phyloP scores from a whole-genome alignment of 2,888 invertebrate species.

The Argyresthia goedartella region DNA sequence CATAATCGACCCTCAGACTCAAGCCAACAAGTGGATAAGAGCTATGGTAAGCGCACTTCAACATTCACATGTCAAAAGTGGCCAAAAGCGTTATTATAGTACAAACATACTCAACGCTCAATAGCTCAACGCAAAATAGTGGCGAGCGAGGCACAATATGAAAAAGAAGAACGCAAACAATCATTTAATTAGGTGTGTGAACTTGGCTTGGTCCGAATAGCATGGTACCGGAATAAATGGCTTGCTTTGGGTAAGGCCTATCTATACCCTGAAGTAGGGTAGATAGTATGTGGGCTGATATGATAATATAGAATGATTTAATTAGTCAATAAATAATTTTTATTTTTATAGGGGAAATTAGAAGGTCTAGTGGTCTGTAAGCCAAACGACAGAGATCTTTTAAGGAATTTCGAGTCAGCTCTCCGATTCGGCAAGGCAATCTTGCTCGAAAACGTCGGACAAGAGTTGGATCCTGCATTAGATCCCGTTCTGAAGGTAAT shows the following conservation, averaged over 20 bases:
- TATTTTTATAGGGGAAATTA: slow-evolving; percentile 70
- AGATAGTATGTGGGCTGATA: not conserved
- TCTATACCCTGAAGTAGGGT: not conserved
- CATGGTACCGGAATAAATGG: no score
- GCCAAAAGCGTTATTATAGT: no score
- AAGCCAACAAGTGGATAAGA: slow-evolving; percentile 93
- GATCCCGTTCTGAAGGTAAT: slow-evolving; percentile 80
- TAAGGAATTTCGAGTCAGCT: slow-evolving; percentile 77
- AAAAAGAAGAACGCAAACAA: no score
- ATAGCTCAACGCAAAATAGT: no score
- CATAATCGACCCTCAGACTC: slow-evolving; percentile 93
- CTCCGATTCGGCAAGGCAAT: slow-evolving; percentile 81
- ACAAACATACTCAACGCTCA: no score
- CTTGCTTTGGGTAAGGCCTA: no score
- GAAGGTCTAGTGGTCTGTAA: slow-evolving; percentile 79
- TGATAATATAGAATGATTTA: not conserved
- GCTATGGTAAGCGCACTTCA: slow-evolving; percentile 76
- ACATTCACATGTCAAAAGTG: not conserved
- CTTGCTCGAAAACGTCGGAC: slow-evolving; percentile 87
- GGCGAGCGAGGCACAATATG: no score
- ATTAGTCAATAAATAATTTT: not conserved
- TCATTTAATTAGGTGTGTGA: no score
- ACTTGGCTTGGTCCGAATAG: no score
- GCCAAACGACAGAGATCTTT: slow-evolving; percentile 78
- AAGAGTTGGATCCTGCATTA: slow-evolving; percentile 87